Evolutionary conservation across 2,797 vertebrate genomes (phyloP).

Genomic region (Myiotriccus ornatus): DNA sequence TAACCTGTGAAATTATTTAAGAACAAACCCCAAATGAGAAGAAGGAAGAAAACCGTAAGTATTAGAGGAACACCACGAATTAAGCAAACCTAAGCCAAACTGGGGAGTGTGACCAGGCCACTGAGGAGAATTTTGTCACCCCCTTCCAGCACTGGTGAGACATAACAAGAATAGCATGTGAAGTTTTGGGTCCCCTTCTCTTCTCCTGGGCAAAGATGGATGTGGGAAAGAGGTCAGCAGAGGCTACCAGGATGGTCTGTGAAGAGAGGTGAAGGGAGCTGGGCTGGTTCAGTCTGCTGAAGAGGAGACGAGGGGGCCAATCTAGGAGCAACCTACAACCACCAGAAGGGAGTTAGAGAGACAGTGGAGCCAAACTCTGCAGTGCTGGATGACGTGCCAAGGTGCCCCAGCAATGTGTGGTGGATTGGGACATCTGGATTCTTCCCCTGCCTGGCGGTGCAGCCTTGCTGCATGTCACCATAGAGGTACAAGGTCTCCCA

Average conservation of each 20-base stretch:
- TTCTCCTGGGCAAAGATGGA: neutral
- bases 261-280: neutral
- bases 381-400: accelerated
- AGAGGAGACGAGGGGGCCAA: neutral
- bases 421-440: neutral
- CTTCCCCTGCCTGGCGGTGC: neutral
- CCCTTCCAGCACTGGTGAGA: neutral
- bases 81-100: neutral
- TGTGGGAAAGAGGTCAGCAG: neutral
- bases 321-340: neutral
- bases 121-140: neutral
- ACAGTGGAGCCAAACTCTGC: neutral
- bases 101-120: neutral
- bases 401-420: accelerated
- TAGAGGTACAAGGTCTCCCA: neutral
- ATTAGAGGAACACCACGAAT: neutral
- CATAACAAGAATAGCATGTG: neutral
- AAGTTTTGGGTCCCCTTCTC: neutral
- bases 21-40: neutral
- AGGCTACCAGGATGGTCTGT: neutral
- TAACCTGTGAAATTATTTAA: neutral
- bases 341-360: neutral
- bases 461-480: neutral
- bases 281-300: neutral
- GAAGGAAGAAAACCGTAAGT: neutral